Evolutionary conservation across 2,888 invertebrate species (phyloP).

Genomic region (Nysson spinosus): DNA sequence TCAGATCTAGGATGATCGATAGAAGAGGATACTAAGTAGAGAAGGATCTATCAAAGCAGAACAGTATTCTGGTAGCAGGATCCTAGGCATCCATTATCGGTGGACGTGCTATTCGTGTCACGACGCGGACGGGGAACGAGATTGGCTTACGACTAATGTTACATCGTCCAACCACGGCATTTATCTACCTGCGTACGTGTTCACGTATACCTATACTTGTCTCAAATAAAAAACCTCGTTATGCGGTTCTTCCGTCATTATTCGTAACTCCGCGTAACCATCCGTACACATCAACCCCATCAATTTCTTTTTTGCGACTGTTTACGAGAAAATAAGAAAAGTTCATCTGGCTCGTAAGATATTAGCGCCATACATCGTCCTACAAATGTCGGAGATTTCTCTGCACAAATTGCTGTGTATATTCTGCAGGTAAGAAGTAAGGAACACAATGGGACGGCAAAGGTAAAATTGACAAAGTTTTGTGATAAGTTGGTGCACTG

Average conservation of each 20-base stretch:
- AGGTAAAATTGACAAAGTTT: no score
- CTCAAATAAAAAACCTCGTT: not conserved
- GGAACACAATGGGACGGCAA: no score
- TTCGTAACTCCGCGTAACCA: not conserved
- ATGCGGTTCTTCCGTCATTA: not conserved
- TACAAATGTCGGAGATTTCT: not conserved
- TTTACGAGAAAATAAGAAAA: no score
- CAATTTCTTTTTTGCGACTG: no score
- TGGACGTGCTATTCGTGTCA: constrained; percentile 31
- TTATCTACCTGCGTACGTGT: constrained; percentile 28
- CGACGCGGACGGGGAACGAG: constrained; percentile 42
- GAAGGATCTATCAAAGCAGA: constrained; percentile 9
- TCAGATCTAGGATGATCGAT: constrained; percentile 21
- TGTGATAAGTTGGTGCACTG: no score
- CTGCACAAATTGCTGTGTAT: no score
- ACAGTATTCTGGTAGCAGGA: constrained; percentile 7
- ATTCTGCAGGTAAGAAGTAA: no score
- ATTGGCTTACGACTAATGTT: constrained; percentile 46
- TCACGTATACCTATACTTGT: not conserved
- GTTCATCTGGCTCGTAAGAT: no score
- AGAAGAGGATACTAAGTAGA: not conserved
- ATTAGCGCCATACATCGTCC: no score
- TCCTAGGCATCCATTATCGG: constrained; percentile 41
- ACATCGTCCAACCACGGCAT: constrained; percentile 44
- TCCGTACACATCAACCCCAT: no score